These are phyloP conservation scores for Pempheris klunzingeri DNA, from an alignment of 2,797 vertebrate genomes.

Conservation along the genomic window DNA sequence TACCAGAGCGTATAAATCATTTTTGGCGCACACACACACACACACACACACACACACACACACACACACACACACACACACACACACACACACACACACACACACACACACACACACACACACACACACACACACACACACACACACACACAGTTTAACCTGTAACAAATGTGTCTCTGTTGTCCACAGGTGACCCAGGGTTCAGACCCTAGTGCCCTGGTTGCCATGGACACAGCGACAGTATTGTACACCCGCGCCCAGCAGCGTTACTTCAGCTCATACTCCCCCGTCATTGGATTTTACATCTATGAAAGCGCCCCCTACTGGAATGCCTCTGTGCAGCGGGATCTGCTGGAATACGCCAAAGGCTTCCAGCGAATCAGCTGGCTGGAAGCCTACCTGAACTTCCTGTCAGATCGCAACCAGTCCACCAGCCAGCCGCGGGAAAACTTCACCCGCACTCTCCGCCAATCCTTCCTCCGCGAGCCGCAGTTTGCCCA, in stretches of 20 bases:
- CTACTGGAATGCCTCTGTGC: slow-evolving; percentile 97
- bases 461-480: slow-evolving; percentile 93
- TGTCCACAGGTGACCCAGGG: slow-evolving; percentile 91
- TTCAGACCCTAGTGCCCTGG: slow-evolving; percentile 96
- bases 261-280: slow-evolving; percentile 98
- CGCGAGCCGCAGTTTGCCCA: slow-evolving; percentile 92
- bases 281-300: slow-evolving; percentile 98
- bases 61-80: too few relatives aligned
- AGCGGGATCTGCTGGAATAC: slow-evolving; percentile 96
- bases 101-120: too few relatives aligned
- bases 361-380: slow-evolving; percentile 98
- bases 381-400: slow-evolving; percentile 98
- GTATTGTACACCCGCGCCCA: slow-evolving; percentile 95
- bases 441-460: slow-evolving; percentile 94
- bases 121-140: neutral
- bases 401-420: slow-evolving; percentile 94
- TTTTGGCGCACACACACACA: too few relatives aligned
- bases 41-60: neutral
- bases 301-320: slow-evolving; percentile 99
- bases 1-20: too few relatives aligned
- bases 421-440: slow-evolving; percentile 94
- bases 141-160: neutral
- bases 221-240: slow-evolving; percentile 96
- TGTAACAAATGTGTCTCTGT: slow-evolving; percentile 20
- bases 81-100: too few relatives aligned